phyloP scores from a whole-genome alignment of 2,888 invertebrate species.

The Plusia festucae region DNA sequence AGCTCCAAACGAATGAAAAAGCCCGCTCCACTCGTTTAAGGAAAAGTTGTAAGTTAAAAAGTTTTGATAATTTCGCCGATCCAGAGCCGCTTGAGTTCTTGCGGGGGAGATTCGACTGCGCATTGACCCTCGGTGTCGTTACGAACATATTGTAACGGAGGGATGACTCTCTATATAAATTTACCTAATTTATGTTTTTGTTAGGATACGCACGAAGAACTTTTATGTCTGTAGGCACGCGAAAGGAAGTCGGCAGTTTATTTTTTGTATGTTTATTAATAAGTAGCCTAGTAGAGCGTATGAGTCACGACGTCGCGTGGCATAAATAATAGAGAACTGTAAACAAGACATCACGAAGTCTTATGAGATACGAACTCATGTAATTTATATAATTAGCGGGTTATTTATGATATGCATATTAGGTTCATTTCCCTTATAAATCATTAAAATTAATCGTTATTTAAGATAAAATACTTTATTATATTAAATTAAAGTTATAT shows the following conservation, averaged over 20 bases:
- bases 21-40: conserved; percentile 77
- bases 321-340: conserved; percentile 77
- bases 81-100: conserved; percentile 75
- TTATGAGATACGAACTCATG: conserved; percentile 60
- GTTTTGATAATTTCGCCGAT: conserved; percentile 86
- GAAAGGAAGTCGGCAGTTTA: conserved; percentile 85
- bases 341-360: conserved; percentile 73
- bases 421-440: conserved; percentile 45
- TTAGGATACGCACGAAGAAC: conserved; percentile 87
- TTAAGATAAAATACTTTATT: not conserved
- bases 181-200: conserved; percentile 88
- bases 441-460: conserved; percentile 28
- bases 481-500: not conserved
- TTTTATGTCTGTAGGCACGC: conserved; percentile 87
- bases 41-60: conserved; percentile 88
- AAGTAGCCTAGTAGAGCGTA: conserved; percentile 72
- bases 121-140: conserved; percentile 85
- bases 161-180: conserved; percentile 87
- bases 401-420: conserved; percentile 48
- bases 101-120: conserved; percentile 81
- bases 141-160: conserved; percentile 87
- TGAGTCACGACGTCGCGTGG: conserved; percentile 77
- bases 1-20: conserved; percentile 78
- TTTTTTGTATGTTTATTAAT: conserved; percentile 83
- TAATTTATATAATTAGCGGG: conserved; percentile 52